Conservation (phyloP, 2,797 vertebrate species). For the Bucorvus abyssinicus region DNA sequence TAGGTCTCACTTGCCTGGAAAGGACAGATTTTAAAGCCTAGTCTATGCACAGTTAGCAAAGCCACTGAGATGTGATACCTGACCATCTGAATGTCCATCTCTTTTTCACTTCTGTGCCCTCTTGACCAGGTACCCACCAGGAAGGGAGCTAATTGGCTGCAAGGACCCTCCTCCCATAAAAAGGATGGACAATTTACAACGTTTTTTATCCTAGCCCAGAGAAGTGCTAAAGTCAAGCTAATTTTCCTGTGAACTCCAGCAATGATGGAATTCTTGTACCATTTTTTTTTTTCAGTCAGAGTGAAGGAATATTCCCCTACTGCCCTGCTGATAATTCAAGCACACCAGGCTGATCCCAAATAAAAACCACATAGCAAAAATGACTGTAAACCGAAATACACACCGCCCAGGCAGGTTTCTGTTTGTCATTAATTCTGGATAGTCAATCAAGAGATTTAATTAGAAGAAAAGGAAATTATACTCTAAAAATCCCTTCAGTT, state of each 20-base stretch:
- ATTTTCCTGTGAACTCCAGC: not conserved
- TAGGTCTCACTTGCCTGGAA: not conserved
- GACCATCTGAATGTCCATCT: not conserved
- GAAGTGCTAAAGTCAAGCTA: not conserved
- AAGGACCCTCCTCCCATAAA: not conserved
- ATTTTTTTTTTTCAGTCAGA: not conserved
- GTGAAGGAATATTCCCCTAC: not conserved
- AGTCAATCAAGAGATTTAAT: constrained; percentile 50
- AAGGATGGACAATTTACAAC: not conserved
- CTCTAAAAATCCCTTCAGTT: constrained; percentile 43
- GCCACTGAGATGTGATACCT: not conserved
- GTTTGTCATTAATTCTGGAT: constrained; percentile 39
- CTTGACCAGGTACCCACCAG: not conserved
- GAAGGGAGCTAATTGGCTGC: not conserved
- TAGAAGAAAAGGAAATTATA: constrained; percentile 53
- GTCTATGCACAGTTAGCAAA: not conserved
- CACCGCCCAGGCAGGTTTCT: constrained; percentile 40
- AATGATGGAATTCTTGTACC: not conserved
- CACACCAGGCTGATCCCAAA: not conserved
- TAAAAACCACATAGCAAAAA: constrained; percentile 39
- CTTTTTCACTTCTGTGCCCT: not conserved
- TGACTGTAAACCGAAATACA: constrained; percentile 40
- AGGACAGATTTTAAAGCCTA: not conserved
- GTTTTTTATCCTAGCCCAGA: not conserved
- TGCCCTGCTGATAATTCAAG: not conserved